These are phyloP conservation scores for Reticulitermes speratus DNA, from an alignment of 1,140 invertebrate genomes.

Conservation along the genomic window DNA sequence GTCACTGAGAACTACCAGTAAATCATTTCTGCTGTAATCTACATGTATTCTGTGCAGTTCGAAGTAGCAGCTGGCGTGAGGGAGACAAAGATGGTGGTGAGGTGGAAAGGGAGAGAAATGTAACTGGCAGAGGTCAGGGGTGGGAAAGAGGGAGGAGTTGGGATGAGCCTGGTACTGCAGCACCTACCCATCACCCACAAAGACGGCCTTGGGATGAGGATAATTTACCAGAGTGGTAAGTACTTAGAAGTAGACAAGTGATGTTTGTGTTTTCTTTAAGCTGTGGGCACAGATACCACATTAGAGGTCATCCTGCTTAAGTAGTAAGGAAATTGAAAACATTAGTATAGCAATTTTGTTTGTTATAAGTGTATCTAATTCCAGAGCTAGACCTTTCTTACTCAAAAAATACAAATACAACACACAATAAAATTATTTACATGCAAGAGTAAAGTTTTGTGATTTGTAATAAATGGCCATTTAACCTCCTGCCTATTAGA, in stretches of 20 bases:
- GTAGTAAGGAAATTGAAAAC: too few species aligned
- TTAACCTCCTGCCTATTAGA: too few species aligned
- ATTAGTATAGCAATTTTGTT: too few species aligned
- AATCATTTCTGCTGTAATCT: neutral
- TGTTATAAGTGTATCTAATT: too few species aligned
- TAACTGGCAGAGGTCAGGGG: conserved; percentile 38
- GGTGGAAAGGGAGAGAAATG: conserved; percentile 38
- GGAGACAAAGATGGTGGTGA: conserved; percentile 49
- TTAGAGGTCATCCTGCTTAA: too few species aligned
- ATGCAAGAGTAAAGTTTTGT: too few species aligned
- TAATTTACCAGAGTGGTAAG: conserved; percentile 68
- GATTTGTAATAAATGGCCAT: too few species aligned
- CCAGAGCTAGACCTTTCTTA: too few species aligned
- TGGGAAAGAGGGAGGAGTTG: conserved; percentile 44
- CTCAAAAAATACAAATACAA: too few species aligned
- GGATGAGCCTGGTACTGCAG: conserved; percentile 42
- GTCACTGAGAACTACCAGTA: neutral
- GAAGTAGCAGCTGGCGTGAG: conserved; percentile 65
- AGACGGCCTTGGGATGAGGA: conserved; percentile 51
- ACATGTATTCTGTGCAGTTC: conserved; percentile 40
- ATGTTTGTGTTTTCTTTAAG: too few species aligned
- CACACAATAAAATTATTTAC: too few species aligned
- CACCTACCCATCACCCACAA: conserved; percentile 34
- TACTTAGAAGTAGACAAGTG: neutral
- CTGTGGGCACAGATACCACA: too few species aligned